A percentile compares a stretch with the other conserved stretches of the same genome.
Conservation (phyloP, 2,888 invertebrate species). For the Acanthosoma haemorrhoidale region DNA sequence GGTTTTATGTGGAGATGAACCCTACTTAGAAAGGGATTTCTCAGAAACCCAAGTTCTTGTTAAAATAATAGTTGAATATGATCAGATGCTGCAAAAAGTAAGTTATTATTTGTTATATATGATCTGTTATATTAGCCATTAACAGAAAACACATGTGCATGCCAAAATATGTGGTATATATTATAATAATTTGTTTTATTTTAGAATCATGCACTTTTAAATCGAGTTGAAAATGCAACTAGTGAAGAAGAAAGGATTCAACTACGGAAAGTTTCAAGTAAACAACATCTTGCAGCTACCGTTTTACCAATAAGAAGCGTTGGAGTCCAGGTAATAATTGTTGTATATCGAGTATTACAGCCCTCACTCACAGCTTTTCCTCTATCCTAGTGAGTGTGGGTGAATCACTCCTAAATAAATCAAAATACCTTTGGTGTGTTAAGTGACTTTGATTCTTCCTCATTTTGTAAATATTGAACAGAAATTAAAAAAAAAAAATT, state of each 20-base stretch:
- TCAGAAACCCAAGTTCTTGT: constrained; percentile 92
- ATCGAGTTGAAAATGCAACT: constrained; percentile 76
- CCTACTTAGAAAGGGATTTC: constrained; percentile 90
- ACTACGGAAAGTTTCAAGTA: constrained; percentile 60
- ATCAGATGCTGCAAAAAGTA: constrained; percentile 77
- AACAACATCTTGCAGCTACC: constrained; percentile 72
- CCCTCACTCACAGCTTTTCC: too few species aligned
- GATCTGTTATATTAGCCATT: neutral
- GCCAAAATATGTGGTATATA: too few species aligned
- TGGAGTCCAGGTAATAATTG: constrained; percentile 78
- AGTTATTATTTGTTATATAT: constrained; percentile 28
- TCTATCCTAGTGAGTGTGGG: too few species aligned
- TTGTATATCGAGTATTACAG: too few species aligned
- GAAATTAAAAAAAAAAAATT: too few species aligned
- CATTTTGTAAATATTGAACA: too few species aligned
- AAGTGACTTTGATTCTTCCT: too few species aligned
- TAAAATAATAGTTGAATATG: constrained; percentile 89
- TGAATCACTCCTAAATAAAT: too few species aligned
- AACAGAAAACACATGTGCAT: too few species aligned
- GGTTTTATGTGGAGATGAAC: constrained; percentile 91
- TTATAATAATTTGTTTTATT: constrained; percentile 33
- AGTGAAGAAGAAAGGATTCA: constrained; percentile 64
- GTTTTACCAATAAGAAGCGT: constrained; percentile 91
- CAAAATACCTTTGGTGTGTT: too few species aligned
- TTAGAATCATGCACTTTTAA: constrained; percentile 80